Evolutionary conservation across 2,888 invertebrate genomes (phyloP).

Genomic region (Trichogramma dendrolimi): DNA sequence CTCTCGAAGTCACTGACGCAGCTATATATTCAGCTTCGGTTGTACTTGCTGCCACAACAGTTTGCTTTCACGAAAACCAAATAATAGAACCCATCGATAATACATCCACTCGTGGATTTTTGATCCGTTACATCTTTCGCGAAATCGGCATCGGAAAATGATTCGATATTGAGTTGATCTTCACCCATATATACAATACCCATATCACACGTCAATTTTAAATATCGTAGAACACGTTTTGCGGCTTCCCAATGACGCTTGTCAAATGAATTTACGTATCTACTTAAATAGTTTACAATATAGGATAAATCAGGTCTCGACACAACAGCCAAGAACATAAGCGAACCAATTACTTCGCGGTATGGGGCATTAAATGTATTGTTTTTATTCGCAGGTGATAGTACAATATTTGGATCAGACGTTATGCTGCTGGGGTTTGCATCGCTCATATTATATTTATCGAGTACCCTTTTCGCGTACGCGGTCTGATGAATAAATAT

Average conservation of each 20-base stretch:
- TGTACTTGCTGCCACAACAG: neutral
- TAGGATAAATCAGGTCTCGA: neutral
- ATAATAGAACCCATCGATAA: neutral
- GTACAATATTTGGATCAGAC: constrained; percentile 18
- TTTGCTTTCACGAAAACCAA: constrained; percentile 1
- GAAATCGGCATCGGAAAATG: neutral
- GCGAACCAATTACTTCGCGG: neutral
- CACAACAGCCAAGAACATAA: constrained; percentile 1
- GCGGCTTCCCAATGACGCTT: constrained; percentile 19
- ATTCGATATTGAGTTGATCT: no score
- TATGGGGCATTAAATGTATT: neutral
- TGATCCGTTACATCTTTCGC: neutral
- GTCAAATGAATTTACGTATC: constrained; percentile 10
- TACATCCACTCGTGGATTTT: neutral
- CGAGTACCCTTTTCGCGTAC: constrained; percentile 18
- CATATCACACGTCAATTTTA: constrained; percentile 3
- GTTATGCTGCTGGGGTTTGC: constrained; percentile 18
- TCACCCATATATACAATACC: no score
- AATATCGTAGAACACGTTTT: constrained; percentile 17
- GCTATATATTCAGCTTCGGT: constrained; percentile 7
- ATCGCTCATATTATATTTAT: constrained; percentile 26
- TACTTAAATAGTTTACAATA: constrained; percentile 1
- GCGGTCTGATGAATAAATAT: constrained; percentile 22
- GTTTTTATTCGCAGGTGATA: neutral
- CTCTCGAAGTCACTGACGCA: neutral